Evolutionary conservation across 2,888 invertebrate genomes (phyloP).

Genomic region (Sinotaia quadrata): DNA sequence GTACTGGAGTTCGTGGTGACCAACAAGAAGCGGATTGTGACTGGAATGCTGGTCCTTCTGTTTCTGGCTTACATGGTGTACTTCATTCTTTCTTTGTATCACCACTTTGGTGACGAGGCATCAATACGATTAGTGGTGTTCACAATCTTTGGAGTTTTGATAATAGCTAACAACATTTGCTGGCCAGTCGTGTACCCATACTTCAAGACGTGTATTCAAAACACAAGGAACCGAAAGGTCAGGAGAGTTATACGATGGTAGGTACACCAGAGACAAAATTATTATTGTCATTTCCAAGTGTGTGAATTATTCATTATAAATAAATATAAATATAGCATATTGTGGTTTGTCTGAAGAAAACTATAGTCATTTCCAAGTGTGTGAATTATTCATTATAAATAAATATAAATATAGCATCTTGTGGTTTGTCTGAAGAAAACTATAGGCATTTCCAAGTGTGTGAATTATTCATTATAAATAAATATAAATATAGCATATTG

Average conservation of each 20-base stretch:
- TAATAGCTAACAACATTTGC: slow-evolving; percentile 10
- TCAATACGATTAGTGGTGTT: slow-evolving; percentile 59
- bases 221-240: neutral
- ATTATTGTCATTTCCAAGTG: too few relatives aligned
- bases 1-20: slow-evolving; percentile 2
- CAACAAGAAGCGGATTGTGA: slow-evolving; percentile 25
- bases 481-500: too few relatives aligned
- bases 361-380: too few relatives aligned
- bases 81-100: slow-evolving; percentile 58
- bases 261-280: too few relatives aligned
- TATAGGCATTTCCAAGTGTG: too few relatives aligned
- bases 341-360: too few relatives aligned
- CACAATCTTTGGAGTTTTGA: slow-evolving; percentile 46
- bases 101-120: slow-evolving; percentile 56
- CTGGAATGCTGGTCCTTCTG: slow-evolving; percentile 22
- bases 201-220: neutral
- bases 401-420: too few relatives aligned
- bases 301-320: too few relatives aligned
- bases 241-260: slow-evolving; percentile 4
- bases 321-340: too few relatives aligned
- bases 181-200: neutral
- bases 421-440: too few relatives aligned
- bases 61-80: slow-evolving; percentile 52
- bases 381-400: too few relatives aligned
- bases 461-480: too few relatives aligned